Evolutionary conservation across 2,797 vertebrate genomes (phyloP).

Genomic region (Onychomys arenicola): DNA sequence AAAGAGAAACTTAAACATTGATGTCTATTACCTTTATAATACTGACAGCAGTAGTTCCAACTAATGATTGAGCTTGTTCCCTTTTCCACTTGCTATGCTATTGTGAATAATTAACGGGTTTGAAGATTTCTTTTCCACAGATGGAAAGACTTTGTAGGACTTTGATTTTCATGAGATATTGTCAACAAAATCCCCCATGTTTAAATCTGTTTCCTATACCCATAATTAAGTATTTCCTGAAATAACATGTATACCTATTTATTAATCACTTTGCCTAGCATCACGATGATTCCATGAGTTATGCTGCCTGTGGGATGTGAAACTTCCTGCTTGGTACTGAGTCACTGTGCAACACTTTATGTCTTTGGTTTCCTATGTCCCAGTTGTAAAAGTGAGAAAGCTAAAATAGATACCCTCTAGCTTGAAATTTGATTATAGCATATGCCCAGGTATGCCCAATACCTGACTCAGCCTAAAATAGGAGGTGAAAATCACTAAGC

Average conservation of each 20-base stretch:
- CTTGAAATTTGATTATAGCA: constrained; percentile 43
- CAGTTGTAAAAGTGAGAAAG: neutral
- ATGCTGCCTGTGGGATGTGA: neutral
- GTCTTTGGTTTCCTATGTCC: neutral
- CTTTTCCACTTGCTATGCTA: constrained; percentile 62
- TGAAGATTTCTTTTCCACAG: constrained; percentile 58
- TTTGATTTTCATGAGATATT: constrained; percentile 39
- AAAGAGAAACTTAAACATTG: constrained; percentile 82
- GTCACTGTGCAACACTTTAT: constrained; percentile 6
- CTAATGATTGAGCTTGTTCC: constrained; percentile 76
- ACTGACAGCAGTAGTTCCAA: constrained; percentile 78
- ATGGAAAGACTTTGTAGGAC: constrained; percentile 45
- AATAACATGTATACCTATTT: neutral
- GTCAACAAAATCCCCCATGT: constrained; percentile 5
- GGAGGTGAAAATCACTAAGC: neutral
- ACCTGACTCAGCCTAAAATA: neutral
- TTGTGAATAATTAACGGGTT: constrained; percentile 77
- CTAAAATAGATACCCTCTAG: neutral
- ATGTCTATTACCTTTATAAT: constrained; percentile 83
- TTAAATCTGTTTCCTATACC: neutral
- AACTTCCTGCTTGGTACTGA: neutral
- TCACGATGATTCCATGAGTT: neutral
- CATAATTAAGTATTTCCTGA: constrained; percentile 3
- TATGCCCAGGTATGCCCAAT: neutral
- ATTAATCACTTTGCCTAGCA: neutral